Conservation (phyloP, 2,888 invertebrate genomes). For the Cataglyphis altisquamis region DNA sequence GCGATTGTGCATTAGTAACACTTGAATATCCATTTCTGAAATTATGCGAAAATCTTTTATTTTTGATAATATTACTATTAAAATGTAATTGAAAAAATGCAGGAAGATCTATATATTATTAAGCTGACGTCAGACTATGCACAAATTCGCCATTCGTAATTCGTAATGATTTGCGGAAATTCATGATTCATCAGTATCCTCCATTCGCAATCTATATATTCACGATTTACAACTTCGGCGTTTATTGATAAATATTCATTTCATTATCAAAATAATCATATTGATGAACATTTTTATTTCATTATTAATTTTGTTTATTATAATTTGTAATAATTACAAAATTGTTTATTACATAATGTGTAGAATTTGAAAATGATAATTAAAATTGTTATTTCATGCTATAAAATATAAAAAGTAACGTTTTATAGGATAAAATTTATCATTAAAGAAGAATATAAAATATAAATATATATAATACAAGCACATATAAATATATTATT, state of each 20-base stretch:
- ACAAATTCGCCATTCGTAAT: not conserved
- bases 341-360: not conserved
- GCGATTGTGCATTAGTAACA: slow-evolving; percentile 71
- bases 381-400: not conserved
- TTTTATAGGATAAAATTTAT: not conserved
- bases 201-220: not conserved
- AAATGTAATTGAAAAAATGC: not conserved
- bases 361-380: not conserved
- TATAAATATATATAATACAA: not conserved
- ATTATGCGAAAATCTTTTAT: not conserved
- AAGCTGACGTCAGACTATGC: not conserved
- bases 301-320: not conserved
- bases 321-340: not conserved
- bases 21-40: slow-evolving; percentile 36
- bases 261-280: not conserved
- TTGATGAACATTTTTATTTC: not conserved
- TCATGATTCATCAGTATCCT: not conserved
- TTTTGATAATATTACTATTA: not conserved
- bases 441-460: not conserved
- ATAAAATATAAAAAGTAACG: not conserved
- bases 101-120: not conserved
- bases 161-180: not conserved
- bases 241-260: slow-evolving; percentile 6
- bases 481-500: not conserved
- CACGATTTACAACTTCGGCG: not conserved